Evolutionary conservation across 2,888 invertebrate species (phyloP).

Genomic region (Lapara coniferarum): DNA sequence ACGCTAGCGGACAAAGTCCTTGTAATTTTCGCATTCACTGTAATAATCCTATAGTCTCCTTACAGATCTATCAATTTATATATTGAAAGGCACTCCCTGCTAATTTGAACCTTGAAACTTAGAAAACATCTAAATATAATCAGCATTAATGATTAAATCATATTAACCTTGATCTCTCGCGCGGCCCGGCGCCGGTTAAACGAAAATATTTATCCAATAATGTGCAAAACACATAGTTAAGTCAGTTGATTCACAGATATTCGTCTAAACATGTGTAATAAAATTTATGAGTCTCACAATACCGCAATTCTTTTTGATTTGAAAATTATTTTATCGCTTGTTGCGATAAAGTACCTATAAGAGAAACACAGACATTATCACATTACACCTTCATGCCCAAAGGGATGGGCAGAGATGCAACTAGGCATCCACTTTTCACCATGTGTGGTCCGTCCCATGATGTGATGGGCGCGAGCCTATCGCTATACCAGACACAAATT

Average conservation of each 20-base stretch:
- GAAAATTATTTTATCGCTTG: neutral
- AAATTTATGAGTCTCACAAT: neutral
- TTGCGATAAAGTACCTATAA: no score
- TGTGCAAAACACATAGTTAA: constrained; percentile 17
- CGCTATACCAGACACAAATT: no score
- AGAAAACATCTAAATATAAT: constrained; percentile 13
- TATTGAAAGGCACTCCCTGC: neutral
- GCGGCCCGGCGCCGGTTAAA: constrained; percentile 3
- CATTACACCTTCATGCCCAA: no score
- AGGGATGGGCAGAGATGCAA: no score
- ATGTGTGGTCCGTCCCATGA: no score
- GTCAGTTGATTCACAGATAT: neutral
- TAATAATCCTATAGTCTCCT: neutral
- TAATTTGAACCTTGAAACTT: constrained; percentile 6
- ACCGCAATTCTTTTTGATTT: neutral
- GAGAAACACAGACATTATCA: no score
- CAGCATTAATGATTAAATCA: constrained; percentile 20
- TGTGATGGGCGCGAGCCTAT: no score
- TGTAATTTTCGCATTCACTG: neutral
- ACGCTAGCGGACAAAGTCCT: no score
- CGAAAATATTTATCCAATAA: constrained; percentile 25
- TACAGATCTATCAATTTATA: neutral
- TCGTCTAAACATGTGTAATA: neutral
- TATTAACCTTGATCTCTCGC: constrained; percentile 23
- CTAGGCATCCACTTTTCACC: no score